Percentiles rank a stretch among this genome's conserved stretches.
These are phyloP conservation scores for Dipus sagitta DNA, from an alignment of 2,797 vertebrate species.

Conservation along the genomic window DNA sequence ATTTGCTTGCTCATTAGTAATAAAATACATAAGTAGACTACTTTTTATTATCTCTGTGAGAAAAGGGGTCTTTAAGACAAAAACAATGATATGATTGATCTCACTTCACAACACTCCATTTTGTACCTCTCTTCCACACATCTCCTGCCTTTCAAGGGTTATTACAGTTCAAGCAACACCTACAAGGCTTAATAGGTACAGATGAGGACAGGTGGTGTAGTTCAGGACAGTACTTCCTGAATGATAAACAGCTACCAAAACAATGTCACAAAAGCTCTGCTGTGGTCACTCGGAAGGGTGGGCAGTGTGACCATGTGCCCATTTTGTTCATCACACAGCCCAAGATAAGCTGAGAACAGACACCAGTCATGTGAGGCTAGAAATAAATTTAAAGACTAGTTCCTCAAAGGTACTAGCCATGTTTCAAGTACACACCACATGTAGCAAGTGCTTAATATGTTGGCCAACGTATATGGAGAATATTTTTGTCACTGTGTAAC, in stretches of 20 bases:
- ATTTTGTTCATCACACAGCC: background rate
- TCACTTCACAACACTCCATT: background rate
- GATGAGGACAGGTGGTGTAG: background rate
- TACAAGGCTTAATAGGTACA: background rate
- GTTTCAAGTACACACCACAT: background rate
- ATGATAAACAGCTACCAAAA: background rate
- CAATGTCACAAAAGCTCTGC: no score
- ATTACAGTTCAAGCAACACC: background rate
- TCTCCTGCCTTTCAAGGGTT: background rate
- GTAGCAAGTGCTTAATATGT: background rate
- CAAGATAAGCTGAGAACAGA: background rate
- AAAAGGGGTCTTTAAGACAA: background rate
- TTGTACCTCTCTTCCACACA: background rate
- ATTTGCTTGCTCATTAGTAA: background rate
- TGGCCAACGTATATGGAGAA: background rate
- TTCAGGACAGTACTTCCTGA: background rate
- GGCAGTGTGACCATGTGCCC: background rate
- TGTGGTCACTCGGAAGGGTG: background rate
- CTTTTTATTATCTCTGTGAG: background rate
- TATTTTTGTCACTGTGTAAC: background rate
- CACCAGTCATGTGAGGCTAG: background rate
- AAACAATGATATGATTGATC: background rate
- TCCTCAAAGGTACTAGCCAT: background rate
- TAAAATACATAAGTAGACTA: slow-evolving; percentile 15
- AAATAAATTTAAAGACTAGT: slow-evolving; percentile 7